Conservation (phyloP, 2,797 vertebrate species). For the Botia almorhae region DNA sequence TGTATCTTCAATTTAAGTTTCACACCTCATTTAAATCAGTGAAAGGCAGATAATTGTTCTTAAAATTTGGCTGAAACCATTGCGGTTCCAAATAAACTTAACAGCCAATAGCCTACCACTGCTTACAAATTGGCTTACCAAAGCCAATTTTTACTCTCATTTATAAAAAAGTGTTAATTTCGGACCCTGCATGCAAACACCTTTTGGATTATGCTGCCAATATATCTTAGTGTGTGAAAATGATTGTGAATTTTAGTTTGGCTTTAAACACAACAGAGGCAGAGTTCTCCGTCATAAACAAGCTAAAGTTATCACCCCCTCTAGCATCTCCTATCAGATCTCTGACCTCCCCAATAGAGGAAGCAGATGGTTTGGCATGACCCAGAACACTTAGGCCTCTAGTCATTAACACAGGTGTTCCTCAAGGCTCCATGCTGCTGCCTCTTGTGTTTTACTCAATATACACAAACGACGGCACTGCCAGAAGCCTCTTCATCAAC, state of each 20-base stretch:
- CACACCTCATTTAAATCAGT: not conserved
- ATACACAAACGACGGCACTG: constrained; percentile 21
- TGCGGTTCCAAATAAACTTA: not conserved
- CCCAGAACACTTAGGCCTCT: constrained; percentile 4
- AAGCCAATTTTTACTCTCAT: not conserved
- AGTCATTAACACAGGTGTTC: constrained; percentile 40
- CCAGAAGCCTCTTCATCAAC: constrained; percentile 3
- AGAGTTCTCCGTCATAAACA: not conserved
- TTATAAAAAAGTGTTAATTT: not conserved
- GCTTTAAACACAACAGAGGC: not conserved
- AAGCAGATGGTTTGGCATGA: constrained; percentile 34
- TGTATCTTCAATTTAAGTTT: not conserved
- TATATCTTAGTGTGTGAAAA: not conserved
- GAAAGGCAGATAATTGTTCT: not conserved
- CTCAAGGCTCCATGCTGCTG: not conserved
- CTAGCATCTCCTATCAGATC: constrained; percentile 5
- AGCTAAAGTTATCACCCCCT: not conserved
- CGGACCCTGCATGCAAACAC: not conserved
- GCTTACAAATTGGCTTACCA: not conserved
- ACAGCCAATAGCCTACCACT: not conserved
- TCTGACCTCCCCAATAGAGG: constrained; percentile 13
- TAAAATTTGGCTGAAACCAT: not conserved
- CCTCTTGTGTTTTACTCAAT: constrained; percentile 5
- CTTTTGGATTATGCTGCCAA: not conserved
- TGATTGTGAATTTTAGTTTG: not conserved